phyloP scores from a whole-genome alignment of 1,140 invertebrate species.

The Drosophila ambigua region DNA sequence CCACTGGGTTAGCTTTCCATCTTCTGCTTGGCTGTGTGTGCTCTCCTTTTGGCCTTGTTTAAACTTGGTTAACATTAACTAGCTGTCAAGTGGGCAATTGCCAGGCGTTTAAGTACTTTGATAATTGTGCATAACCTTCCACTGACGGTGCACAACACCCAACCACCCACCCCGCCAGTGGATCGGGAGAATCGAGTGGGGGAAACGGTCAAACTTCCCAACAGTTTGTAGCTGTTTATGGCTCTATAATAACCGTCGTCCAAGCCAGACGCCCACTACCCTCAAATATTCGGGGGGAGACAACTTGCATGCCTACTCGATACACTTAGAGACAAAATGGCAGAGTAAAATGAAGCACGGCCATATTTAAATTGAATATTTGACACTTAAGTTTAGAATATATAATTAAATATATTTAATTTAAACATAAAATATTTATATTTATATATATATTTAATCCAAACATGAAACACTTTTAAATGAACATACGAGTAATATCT shows the following conservation, averaged over 20 bases:
- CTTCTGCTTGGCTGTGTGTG: not conserved
- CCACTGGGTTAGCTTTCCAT: no score
- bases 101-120: constrained; percentile 51
- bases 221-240: constrained; percentile 49
- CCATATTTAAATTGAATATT: no score
- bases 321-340: no score
- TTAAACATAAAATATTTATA: no score
- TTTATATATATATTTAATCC: no score
- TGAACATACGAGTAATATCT: no score
- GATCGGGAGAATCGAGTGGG: no score
- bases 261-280: not conserved
- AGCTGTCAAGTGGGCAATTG: constrained; percentile 64
- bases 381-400: no score
- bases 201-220: constrained; percentile 19
- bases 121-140: constrained; percentile 43
- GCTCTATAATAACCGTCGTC: constrained; percentile 25
- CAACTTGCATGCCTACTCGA: not conserved
- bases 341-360: no score
- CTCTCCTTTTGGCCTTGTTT: constrained; percentile 27
- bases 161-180: not conserved
- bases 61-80: constrained; percentile 60
- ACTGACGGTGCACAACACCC: not conserved
- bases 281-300: no score
- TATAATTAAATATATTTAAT: no score
- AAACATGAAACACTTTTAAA: no score